These are phyloP conservation scores for Chaitophorus viminalis DNA, from an alignment of 2,888 invertebrate species.

Conservation along the genomic window DNA sequence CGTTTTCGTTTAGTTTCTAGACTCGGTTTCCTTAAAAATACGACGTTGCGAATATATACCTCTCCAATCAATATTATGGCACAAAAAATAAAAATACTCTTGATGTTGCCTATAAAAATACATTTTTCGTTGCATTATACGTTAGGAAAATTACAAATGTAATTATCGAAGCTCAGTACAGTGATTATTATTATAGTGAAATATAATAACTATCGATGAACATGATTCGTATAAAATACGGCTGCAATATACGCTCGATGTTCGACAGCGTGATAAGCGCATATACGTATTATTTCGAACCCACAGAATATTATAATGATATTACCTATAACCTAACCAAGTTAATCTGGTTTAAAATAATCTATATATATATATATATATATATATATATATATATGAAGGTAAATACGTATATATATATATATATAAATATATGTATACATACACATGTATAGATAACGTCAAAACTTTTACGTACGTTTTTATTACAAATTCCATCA, in stretches of 20 bases:
- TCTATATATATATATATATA: too few relatives aligned
- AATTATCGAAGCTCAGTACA: background rate
- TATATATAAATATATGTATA: background rate
- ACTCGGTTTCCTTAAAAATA: background rate
- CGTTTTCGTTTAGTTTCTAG: background rate
- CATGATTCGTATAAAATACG: too few relatives aligned
- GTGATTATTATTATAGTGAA: background rate
- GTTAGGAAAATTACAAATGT: background rate
- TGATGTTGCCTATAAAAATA: background rate
- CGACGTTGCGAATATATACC: background rate
- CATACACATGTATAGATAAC: background rate
- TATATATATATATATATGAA: background rate
- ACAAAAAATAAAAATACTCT: background rate
- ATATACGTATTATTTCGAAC: too few relatives aligned
- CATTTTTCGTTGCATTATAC: background rate
- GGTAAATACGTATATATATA: background rate
- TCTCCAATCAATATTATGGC: background rate
- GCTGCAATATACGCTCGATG: too few relatives aligned
- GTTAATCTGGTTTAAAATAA: too few relatives aligned
- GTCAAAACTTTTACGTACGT: constrained; percentile 32
- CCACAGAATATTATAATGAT: too few relatives aligned
- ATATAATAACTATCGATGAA: too few relatives aligned
- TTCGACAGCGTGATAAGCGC: too few relatives aligned
- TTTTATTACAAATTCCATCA: constrained; percentile 38
- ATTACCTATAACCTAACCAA: too few relatives aligned